Conservation (phyloP, 2,113 vertebrate genomes). For the Cnemophilus loriae region DNA sequence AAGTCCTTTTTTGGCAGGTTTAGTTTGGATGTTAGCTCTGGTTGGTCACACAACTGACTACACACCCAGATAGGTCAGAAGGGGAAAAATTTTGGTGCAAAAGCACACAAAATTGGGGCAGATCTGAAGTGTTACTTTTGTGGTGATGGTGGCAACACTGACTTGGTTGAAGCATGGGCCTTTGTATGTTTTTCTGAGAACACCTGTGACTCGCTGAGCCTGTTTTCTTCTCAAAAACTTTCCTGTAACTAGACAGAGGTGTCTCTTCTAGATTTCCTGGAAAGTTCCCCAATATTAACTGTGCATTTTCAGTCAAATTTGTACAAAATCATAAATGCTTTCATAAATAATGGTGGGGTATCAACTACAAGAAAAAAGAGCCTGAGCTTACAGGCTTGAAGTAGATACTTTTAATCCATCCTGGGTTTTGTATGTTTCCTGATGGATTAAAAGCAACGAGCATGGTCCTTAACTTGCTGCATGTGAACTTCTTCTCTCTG, state of each 20-base stretch:
- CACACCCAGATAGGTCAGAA: not conserved
- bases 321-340: not conserved
- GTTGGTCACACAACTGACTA: fast-evolving
- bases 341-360: not conserved
- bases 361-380: not conserved
- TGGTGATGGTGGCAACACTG: not conserved
- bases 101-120: not conserved
- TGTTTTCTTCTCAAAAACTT: not conserved
- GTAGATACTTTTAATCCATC: not conserved
- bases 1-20: not conserved
- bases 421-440: not conserved
- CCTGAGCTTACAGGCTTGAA: not conserved
- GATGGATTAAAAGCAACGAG: fast-evolving
- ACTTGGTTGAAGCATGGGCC: not conserved
- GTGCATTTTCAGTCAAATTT: not conserved
- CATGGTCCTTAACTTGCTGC: not conserved
- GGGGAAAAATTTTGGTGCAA: not conserved
- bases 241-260: not conserved
- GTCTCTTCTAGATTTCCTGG: not conserved
- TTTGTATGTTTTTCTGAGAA: not conserved
- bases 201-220: not conserved
- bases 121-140: not conserved
- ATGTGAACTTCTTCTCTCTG: not conserved
- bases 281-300: not conserved
- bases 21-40: not conserved